phyloP scores from a whole-genome alignment of 2,888 invertebrate species.

The Megastigmus dorsalis region DNA sequence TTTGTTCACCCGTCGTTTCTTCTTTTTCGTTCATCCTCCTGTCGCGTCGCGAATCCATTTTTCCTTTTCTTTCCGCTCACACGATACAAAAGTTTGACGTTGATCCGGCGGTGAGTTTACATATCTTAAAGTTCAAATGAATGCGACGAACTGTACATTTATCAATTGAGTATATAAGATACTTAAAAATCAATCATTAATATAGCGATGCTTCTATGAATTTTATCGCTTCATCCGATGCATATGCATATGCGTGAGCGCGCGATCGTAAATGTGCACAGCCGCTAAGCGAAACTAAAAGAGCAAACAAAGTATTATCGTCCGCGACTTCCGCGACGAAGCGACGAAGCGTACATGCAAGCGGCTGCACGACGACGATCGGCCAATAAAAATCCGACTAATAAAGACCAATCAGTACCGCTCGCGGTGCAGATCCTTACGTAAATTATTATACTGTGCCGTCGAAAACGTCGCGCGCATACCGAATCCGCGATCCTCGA shows the following conservation, averaged over 20 bases:
- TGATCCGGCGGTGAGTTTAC: too few species aligned
- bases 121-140: too few species aligned
- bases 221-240: too few species aligned
- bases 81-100: too few species aligned
- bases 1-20: background rate
- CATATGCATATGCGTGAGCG: background rate
- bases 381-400: slow-evolving; percentile 21
- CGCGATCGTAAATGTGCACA: background rate
- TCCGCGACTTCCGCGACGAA: slow-evolving; percentile 1
- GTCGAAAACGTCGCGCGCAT: slow-evolving; percentile 9
- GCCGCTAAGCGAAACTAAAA: background rate
- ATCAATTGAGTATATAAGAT: too few species aligned
- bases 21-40: background rate
- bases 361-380: too few species aligned
- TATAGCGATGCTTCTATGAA: too few species aligned
- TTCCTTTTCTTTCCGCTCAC: too few species aligned
- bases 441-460: slow-evolving; percentile 32
- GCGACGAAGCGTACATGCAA: background rate
- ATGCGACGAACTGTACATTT: too few species aligned
- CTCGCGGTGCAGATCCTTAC: too few species aligned
- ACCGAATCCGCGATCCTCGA: slow-evolving; percentile 16
- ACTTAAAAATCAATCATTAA: too few species aligned
- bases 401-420: slow-evolving; percentile 29
- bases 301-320: slow-evolving; percentile 14
- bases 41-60: background rate